Evolutionary conservation across 2,113 vertebrate species (phyloP).

Genomic region (Leucosticte australis): DNA sequence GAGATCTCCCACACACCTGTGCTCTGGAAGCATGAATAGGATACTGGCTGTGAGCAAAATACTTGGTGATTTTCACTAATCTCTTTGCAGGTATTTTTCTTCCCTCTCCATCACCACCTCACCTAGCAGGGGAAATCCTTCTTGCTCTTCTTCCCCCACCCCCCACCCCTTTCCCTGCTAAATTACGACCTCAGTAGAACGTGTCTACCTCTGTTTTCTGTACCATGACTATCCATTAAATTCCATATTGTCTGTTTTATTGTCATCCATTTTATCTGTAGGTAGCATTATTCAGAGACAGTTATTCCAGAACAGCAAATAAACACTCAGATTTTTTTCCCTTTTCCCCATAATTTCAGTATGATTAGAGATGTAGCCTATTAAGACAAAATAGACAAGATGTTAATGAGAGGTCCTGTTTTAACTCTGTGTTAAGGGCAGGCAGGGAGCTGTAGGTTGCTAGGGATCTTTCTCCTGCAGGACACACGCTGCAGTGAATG

Average conservation of each 20-base stretch:
- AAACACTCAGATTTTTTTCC: not conserved
- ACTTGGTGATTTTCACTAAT: not conserved
- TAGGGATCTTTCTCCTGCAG: not conserved
- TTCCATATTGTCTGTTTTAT: not conserved
- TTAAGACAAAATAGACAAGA: not conserved
- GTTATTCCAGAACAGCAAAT: not conserved
- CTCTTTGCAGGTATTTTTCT: not conserved
- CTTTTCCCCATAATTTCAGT: not conserved
- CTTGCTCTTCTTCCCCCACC: not conserved
- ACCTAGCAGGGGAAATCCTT: not conserved
- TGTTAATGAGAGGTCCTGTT: not conserved
- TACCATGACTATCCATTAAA: not conserved
- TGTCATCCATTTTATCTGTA: not conserved
- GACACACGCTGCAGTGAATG: fast-evolving
- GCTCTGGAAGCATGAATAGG: fast-evolving
- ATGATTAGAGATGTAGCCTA: not conserved
- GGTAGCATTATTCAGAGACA: not conserved
- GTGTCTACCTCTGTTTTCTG: not conserved
- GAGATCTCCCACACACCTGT: not conserved
- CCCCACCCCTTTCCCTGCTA: not conserved
- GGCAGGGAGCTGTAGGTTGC: fast-evolving
- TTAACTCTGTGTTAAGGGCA: fast-evolving
- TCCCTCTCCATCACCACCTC: not conserved
- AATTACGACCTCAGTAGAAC: not conserved
- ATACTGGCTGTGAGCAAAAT: not conserved